A percentile compares a stretch with the other conserved stretches of the same genome.
phyloP scores from a whole-genome alignment of 2,113 vertebrate species.

The Chamaea fasciata region DNA sequence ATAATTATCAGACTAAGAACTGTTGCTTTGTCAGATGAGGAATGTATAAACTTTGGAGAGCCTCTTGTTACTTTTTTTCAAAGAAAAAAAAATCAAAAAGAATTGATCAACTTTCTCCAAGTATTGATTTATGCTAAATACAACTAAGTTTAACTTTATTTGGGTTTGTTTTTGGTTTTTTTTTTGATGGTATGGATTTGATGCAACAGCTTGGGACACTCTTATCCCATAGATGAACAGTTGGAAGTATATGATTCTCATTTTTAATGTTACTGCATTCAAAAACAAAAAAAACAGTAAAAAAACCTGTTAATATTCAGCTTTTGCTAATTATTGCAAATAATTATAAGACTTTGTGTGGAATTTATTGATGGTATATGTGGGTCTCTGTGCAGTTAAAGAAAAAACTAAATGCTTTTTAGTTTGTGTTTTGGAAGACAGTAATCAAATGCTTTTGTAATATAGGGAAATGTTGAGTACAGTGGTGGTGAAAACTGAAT shows the following conservation, averaged over 20 bases:
- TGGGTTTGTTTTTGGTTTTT: neutral
- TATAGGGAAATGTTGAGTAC: neutral
- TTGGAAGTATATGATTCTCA: neutral
- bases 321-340: neutral
- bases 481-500: neutral
- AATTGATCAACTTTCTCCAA: neutral
- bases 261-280: neutral
- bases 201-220: neutral
- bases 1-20: neutral
- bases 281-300: neutral
- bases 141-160: neutral
- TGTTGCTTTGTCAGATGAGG: neutral
- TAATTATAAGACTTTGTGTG: neutral
- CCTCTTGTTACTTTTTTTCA: neutral
- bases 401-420: neutral
- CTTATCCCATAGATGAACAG: neutral
- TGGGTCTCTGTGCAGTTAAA: neutral
- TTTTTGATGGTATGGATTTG: neutral
- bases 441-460: neutral
- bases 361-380: neutral
- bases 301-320: neutral
- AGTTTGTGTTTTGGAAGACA: neutral
- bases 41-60: neutral
- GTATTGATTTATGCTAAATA: neutral
- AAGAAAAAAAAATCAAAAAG: neutral